Percentiles rank a stretch among this genome's conserved stretches.
Evolutionary conservation across 2,797 vertebrate species (phyloP).

Genomic region (Poecilia gillii): DNA sequence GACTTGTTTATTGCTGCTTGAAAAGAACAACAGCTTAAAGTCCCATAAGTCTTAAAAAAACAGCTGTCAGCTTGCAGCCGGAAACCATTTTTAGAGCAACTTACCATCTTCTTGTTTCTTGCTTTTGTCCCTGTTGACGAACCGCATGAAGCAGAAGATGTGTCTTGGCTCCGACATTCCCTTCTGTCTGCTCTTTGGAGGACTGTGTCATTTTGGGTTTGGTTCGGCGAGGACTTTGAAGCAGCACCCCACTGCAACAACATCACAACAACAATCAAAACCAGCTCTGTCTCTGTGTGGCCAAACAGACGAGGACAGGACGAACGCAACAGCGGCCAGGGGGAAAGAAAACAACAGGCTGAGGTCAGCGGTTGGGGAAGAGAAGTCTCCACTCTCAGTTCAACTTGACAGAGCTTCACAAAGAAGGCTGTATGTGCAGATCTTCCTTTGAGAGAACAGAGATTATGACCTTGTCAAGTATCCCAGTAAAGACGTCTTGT

Average conservation of each 20-base stretch:
- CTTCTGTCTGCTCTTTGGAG: slow-evolving; percentile 44
- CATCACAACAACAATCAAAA: slow-evolving; percentile 74
- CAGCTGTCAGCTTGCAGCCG: background rate
- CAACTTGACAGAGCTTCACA: slow-evolving; percentile 60
- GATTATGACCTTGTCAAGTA: slow-evolving; percentile 74
- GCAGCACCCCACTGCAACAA: slow-evolving; percentile 73
- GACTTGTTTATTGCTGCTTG: background rate
- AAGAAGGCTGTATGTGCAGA: slow-evolving; percentile 65
- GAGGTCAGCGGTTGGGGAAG: slow-evolving; percentile 71
- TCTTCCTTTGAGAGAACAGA: slow-evolving; percentile 67
- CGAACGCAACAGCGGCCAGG: slow-evolving; percentile 60
- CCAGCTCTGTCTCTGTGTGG: slow-evolving; percentile 38
- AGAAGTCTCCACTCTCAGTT: slow-evolving; percentile 64
- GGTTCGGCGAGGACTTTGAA: slow-evolving; percentile 59
- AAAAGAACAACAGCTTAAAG: background rate
- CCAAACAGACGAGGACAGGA: slow-evolving; percentile 50
- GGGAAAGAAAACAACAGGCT: slow-evolving; percentile 74
- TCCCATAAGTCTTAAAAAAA: background rate
- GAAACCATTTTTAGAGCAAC: slow-evolving; percentile 27
- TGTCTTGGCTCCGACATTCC: slow-evolving; percentile 61
- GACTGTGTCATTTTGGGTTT: slow-evolving; percentile 35
- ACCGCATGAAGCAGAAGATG: slow-evolving; percentile 46
- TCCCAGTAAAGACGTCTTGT: slow-evolving; percentile 72
- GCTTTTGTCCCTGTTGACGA: slow-evolving; percentile 54
- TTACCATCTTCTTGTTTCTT: slow-evolving; percentile 74